Base-by-base conservation (phyloP, 2,888 invertebrate genomes). In the Drosophila nigricruria region DNA sequence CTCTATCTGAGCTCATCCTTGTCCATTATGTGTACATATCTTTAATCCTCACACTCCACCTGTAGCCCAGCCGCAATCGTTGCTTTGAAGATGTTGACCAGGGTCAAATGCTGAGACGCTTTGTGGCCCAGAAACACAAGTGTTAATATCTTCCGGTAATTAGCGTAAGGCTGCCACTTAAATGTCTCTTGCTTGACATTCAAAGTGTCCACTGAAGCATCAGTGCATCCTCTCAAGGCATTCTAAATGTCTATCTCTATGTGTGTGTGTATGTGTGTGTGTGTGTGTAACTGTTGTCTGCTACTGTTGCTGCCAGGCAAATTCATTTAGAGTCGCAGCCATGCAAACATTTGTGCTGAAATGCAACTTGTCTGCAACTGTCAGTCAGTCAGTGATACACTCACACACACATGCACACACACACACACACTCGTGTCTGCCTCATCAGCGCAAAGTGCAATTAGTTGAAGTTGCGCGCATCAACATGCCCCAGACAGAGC, bases 91-190 rank as follows among this genome's bases (percentile, higher is more conserved):
- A 16, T 53, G 18, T 10, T 34, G 61, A 54, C 68, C 81, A 82
- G 73, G 87, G 84, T 87, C 81, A 87, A 69, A 60, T 58, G 45
- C 56, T 50, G 18, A 32, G 50, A 14, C 40, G 23, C 56, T 58
- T 58, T 64, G 70, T 70, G 71, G 53, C 57, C 53, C 65, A 69
- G 54, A 53, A 64, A 63, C 75, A 73, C 79, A 91, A 90, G 91
- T 90, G 89, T 87, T 91, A 91, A 91, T 89, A 86, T 86, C 88
- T 91, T 88, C 82, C 82, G 90, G 90, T 91, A 88, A 85, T 85
- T 85, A 88, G 83, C 88, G 76, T 80, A 76, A 80, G 81, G 82
- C 77, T 83, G 79, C 77, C 86, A 84, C 82, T 88, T 79, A 77
- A 74, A 73, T 80, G 67, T 82, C 72, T 77, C 58, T 76, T 73